These are phyloP conservation scores for Triplophysa dalaica DNA, from an alignment of 2,113 vertebrate species.

Conservation along the genomic window DNA sequence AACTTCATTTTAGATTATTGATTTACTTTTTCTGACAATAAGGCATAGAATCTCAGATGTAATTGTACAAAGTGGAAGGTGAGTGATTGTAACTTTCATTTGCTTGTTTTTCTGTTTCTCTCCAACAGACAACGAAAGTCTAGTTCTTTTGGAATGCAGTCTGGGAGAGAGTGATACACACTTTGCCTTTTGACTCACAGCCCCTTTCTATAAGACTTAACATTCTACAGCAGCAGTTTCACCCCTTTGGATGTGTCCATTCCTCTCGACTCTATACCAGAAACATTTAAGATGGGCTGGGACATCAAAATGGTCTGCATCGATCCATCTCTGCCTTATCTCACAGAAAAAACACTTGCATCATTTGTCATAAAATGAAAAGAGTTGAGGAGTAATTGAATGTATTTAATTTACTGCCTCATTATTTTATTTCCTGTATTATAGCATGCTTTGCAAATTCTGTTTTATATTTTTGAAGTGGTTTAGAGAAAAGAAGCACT, in stretches of 20 bases:
- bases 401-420: slow-evolving; percentile 61
- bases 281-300: slow-evolving; percentile 39
- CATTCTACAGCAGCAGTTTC: slow-evolving; percentile 21
- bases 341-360: slow-evolving; percentile 45
- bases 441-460: slow-evolving; percentile 64
- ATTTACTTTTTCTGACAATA: no score
- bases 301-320: slow-evolving; percentile 48
- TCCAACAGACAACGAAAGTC: slow-evolving; percentile 72
- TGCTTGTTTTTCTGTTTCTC: neutral
- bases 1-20: no score
- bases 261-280: slow-evolving; percentile 42
- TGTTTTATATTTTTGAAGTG: slow-evolving; percentile 61
- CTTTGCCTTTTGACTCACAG: slow-evolving; percentile 25
- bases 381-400: slow-evolving; percentile 51
- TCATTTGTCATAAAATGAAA: slow-evolving; percentile 50
- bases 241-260: slow-evolving; percentile 22
- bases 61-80: neutral
- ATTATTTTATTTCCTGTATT: slow-evolving; percentile 59
- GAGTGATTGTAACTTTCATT: neutral
- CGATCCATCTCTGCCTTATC: slow-evolving; percentile 63
- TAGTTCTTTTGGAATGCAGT: slow-evolving; percentile 73
- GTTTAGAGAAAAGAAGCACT: slow-evolving; percentile 54
- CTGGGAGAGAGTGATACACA: slow-evolving; percentile 66
- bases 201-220: slow-evolving; percentile 24
- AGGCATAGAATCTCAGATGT: neutral